A percentile compares a stretch with the other conserved stretches of the same genome.
Evolutionary conservation across 2,888 invertebrate species (phyloP).

Genomic region (Lycocerus yunnanus): DNA sequence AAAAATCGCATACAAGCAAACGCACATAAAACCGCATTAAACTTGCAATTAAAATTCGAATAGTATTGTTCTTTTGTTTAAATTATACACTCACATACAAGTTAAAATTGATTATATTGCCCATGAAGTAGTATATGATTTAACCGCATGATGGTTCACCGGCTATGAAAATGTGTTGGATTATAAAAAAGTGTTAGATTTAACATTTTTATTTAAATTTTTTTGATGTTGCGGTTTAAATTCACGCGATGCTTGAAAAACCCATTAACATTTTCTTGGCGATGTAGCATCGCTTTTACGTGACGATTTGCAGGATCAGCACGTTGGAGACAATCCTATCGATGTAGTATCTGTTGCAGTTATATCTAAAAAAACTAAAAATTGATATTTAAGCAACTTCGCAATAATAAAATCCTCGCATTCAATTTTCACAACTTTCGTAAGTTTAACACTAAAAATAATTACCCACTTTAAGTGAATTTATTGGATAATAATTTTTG

Average conservation of each 20-base stretch:
- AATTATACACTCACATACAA: too few relatives aligned
- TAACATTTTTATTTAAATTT: background rate
- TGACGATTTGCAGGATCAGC: background rate
- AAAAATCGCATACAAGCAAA: too few relatives aligned
- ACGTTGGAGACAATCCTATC: too few relatives aligned
- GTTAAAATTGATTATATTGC: too few relatives aligned
- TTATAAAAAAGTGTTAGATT: background rate
- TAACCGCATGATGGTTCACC: background rate
- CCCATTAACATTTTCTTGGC: background rate
- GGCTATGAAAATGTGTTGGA: background rate
- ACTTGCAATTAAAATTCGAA: too few relatives aligned
- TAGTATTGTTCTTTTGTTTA: too few relatives aligned
- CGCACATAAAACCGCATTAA: too few relatives aligned
- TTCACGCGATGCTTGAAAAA: background rate
- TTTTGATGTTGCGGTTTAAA: background rate
- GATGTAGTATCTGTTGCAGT: background rate
- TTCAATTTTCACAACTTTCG: background rate
- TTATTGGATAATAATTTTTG: background rate
- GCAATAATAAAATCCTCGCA: background rate
- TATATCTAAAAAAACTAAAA: background rate
- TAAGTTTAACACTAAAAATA: background rate
- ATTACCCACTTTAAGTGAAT: background rate
- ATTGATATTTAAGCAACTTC: background rate
- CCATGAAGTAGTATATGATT: too few relatives aligned
- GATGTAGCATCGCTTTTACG: background rate